phyloP scores from a whole-genome alignment of 1,140 invertebrate genomes.

The Saccostrea echinata region DNA sequence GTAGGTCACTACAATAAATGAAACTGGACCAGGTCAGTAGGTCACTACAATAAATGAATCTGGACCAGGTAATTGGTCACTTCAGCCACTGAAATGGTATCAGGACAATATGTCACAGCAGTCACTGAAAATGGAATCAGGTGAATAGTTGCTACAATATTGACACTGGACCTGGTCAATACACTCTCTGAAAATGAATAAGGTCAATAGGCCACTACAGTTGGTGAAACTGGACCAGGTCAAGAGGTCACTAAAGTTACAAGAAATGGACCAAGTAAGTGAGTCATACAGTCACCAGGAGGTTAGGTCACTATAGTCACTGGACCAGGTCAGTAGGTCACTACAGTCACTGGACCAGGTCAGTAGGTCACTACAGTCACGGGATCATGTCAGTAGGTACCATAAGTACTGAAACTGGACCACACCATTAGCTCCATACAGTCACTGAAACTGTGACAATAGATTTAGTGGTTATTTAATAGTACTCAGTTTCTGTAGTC shows the following conservation, averaged over 20 bases:
- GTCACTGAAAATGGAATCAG: no score
- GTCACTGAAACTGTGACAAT: no score
- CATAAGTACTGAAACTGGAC: conserved; percentile 51
- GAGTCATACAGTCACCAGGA: conserved; percentile 64
- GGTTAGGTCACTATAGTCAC: neutral
- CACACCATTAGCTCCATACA: no score
- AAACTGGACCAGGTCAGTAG: conserved; percentile 44
- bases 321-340: conserved; percentile 50
- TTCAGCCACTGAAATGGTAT: conserved; percentile 69
- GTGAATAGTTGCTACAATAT: no score
- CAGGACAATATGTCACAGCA: conserved; percentile 61
- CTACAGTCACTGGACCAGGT: conserved; percentile 44
- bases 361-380: conserved; percentile 55
- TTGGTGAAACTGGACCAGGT: no score
- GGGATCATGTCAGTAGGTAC: conserved; percentile 69
- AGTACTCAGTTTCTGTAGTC: no score
- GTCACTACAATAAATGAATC: conserved; percentile 64
- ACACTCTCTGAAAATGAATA: conserved; percentile 68
- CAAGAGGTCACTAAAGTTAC: neutral
- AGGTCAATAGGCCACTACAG: conserved; percentile 70
- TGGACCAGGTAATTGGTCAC: conserved; percentile 69
- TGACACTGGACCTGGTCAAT: conserved; percentile 52
- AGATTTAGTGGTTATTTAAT: no score
- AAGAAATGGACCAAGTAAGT: conserved; percentile 37
- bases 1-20: no score